Evolutionary conservation across 2,888 invertebrate genomes (phyloP), one percentile per base, ranked within the genome.

Genomic region (Mesochorus sp.): DNA sequence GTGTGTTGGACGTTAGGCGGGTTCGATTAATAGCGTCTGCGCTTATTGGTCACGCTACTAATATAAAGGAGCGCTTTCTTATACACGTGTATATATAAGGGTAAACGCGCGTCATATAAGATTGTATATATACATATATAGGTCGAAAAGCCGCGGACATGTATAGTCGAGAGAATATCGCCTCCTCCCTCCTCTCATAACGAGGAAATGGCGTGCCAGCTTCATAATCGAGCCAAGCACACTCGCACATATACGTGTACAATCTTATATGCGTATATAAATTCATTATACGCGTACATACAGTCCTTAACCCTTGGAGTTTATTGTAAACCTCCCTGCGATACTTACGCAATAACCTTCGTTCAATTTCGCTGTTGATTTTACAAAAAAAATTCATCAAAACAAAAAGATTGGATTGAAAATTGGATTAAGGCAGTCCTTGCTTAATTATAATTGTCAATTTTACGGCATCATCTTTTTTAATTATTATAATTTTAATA

Each of bases 21-120:
- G 80, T 88, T 90, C 90, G 90, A 90, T 91, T 90, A 90, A 90
- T 90, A 89, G 87, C 88, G 85, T 88, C 85, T 84, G 87, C 85
- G 87, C 86, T 87, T 86, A 90, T 90, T 90, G 90, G 90, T 90
- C 90, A 91, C 90, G 90, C 89, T 86, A 88, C 89, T 90, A 90
- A 90, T 89, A 90, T 89, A 90, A 90, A 90, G 89, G 88, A 88
- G 89, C 90, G 88, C 89, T 89, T 24, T 64, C 64, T 51, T 89
- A 88, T 88, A 88, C 87, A 85, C 88, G 37, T 87, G 21, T 55
- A 51, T 17, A n/a, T n/a, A n/a, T n/a, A n/a, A n/a, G n/a, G n/a
- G n/a, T n/a, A n/a, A n/a, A n/a, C n/a, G n/a, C n/a, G n/a, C n/a
- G n/a, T n/a, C n/a, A n/a, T n/a, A n/a, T n/a, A n/a, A n/a, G n/a